Percentiles rank a stretch among this genome's conserved stretches.
Evolutionary conservation across 2,888 invertebrate genomes (phyloP).

Genomic region (Ormyrus labotus): DNA sequence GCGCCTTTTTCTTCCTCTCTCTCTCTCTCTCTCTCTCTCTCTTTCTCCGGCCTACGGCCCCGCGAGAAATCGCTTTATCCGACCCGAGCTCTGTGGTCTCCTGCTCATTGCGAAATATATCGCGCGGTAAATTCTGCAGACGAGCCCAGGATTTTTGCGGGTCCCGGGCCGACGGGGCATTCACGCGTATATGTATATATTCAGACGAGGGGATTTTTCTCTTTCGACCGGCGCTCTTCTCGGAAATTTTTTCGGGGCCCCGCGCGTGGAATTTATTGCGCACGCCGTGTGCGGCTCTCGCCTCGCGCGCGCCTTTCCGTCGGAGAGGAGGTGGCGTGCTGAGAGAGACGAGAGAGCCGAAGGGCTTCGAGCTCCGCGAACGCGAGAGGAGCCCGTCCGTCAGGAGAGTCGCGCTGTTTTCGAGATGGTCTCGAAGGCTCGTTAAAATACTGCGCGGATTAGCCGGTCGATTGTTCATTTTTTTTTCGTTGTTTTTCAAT

Average conservation of each 20-base stretch:
- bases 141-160: not conserved
- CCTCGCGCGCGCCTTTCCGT: not conserved
- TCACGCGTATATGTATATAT: not conserved
- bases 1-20: constrained; percentile 25
- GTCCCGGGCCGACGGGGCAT: not conserved
- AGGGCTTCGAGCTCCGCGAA: too few species aligned
- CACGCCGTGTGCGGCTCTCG: not conserved
- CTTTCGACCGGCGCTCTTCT: constrained; percentile 2
- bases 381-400: too few species aligned
- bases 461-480: too few species aligned
- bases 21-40: constrained; percentile 7
- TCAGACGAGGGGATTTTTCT: not conserved
- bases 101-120: constrained; percentile 23
- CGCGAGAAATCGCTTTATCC: constrained; percentile 48
- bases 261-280: constrained; percentile 52
- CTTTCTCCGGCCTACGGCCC: constrained; percentile 4
- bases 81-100: not conserved
- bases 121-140: constrained; percentile 41
- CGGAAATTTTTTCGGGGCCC: constrained; percentile 42
- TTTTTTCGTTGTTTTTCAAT: too few species aligned
- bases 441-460: too few species aligned
- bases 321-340: constrained; percentile 3
- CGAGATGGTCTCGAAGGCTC: too few species aligned
- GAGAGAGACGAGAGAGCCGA: not conserved
- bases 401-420: not conserved